Conservation (phyloP, 2,888 invertebrate genomes). For the Drymonia ruficornis region DNA sequence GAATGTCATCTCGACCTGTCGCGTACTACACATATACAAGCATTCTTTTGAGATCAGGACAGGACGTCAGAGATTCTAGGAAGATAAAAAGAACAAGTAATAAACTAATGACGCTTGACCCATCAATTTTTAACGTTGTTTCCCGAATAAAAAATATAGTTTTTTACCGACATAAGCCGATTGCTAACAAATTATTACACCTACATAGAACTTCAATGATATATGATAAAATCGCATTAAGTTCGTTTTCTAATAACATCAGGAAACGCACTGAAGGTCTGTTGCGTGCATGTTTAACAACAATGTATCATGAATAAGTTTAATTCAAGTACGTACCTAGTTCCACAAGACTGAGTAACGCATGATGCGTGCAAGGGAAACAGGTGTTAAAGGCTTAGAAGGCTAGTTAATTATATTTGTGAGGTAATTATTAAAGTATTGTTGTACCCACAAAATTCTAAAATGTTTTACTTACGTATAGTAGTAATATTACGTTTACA, state of each 20-base stretch:
- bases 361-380: neutral
- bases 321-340: conserved; percentile 12
- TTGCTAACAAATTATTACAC: neutral
- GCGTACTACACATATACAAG: too few relatives aligned
- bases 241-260: conserved; percentile 1
- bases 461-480: too few relatives aligned
- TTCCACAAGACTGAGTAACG: conserved; percentile 18
- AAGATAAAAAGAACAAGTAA: too few relatives aligned
- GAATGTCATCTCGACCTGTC: too few relatives aligned
- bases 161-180: neutral
- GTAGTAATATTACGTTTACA: too few relatives aligned
- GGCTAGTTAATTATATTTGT: neutral
- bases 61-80: too few relatives aligned
- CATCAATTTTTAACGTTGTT: too few relatives aligned
- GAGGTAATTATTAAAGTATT: neutral
- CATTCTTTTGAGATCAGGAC: too few relatives aligned
- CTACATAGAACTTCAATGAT: neutral
- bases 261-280: conserved; percentile 13
- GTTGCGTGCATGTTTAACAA: conserved; percentile 5
- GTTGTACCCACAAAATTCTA: too few relatives aligned
- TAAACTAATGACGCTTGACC: too few relatives aligned
- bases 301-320: conserved; percentile 17
- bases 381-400: neutral
- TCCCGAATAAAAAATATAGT: neutral
- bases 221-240: neutral